Percentiles rank a stretch among this genome's conserved stretches.
These are phyloP conservation scores for Dicentrarchus labrax DNA, from an alignment of 2,113 vertebrate genomes.

Conservation along the genomic window DNA sequence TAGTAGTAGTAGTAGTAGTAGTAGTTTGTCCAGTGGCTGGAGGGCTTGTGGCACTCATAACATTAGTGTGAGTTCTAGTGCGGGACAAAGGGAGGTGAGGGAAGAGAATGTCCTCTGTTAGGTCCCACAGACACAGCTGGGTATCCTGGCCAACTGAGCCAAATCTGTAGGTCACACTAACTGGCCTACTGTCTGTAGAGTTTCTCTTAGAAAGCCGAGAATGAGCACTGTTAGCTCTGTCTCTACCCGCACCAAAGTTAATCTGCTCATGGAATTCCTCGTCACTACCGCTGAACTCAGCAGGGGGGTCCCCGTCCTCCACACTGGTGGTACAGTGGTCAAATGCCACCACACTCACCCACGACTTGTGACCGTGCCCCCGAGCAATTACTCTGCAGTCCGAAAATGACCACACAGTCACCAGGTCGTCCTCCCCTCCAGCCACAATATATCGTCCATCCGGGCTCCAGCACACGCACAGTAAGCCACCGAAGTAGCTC, in stretches of 20 bases:
- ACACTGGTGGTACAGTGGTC: slow-evolving; percentile 98
- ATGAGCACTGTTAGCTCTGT: slow-evolving; percentile 94
- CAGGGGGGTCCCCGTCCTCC: slow-evolving; percentile 93
- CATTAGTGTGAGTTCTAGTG: slow-evolving; percentile 98
- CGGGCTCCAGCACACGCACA: slow-evolving; percentile 99
- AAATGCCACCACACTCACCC: slow-evolving; percentile 98
- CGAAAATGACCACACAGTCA: slow-evolving; percentile 97
- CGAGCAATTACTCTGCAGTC: slow-evolving; percentile 96
- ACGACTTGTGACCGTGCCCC: slow-evolving; percentile 97
- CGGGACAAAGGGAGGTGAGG: slow-evolving; percentile 97
- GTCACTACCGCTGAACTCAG: slow-evolving; percentile 96
- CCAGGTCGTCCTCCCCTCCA: slow-evolving; percentile 97
- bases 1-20: slow-evolving; percentile 40
- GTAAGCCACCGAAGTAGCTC: slow-evolving; percentile 98
- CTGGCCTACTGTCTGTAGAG: slow-evolving; percentile 96
- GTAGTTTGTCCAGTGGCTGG: slow-evolving; percentile 78
- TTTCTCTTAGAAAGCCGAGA: slow-evolving; percentile 97
- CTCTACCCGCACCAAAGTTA: slow-evolving; percentile 91
- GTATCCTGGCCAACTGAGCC: slow-evolving; percentile 99
- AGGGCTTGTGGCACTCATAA: slow-evolving; percentile 95
- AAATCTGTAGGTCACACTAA: slow-evolving; percentile 97
- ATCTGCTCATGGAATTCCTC: slow-evolving; percentile 97
- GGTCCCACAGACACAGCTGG: slow-evolving; percentile 98
- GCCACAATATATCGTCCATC: slow-evolving; percentile 98
- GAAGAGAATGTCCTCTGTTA: slow-evolving; percentile 98